These are phyloP conservation scores for Epinotia ramella DNA, from an alignment of 2,888 invertebrate species.

Conservation along the genomic window DNA sequence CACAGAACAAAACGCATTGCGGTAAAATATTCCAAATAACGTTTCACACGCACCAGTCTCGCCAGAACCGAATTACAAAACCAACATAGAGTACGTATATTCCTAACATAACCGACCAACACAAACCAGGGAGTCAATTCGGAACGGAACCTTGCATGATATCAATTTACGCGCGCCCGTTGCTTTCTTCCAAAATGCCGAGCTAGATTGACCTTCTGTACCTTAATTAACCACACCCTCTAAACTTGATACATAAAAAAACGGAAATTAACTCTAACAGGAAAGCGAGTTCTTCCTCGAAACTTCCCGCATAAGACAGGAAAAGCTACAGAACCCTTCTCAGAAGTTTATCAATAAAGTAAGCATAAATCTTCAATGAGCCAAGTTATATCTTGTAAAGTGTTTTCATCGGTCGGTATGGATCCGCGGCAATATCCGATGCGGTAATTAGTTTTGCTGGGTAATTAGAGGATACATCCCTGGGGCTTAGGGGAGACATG, in stretches of 20 bases:
- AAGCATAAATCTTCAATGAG: constrained; percentile 51
- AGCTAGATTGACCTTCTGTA: background rate
- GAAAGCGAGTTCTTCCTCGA: constrained; percentile 61
- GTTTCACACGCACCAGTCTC: background rate
- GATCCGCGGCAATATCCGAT: constrained; percentile 40
- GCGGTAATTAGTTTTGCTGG: constrained; percentile 41
- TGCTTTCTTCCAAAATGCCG: background rate
- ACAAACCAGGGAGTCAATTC: constrained; percentile 31
- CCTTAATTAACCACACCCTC: constrained; percentile 54
- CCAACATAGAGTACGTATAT: background rate
- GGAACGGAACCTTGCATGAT: background rate
- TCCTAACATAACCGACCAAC: constrained; percentile 45
- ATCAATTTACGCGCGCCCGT: background rate
- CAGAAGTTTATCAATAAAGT: constrained; percentile 62
- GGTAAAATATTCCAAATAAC: constrained; percentile 2
- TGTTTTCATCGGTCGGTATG: constrained; percentile 46
- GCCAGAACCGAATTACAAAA: background rate
- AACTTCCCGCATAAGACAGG: constrained; percentile 51
- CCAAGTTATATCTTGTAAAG: constrained; percentile 48
- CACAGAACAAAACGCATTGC: constrained; percentile 4
- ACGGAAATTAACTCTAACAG: constrained; percentile 67
- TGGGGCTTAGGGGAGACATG: constrained; percentile 27
- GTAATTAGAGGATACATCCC: constrained; percentile 41
- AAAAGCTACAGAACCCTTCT: constrained; percentile 56
- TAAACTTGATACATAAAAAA: constrained; percentile 67